Evolutionary conservation across 2,888 invertebrate genomes (phyloP).

Genomic region (Ophion ventricosus): DNA sequence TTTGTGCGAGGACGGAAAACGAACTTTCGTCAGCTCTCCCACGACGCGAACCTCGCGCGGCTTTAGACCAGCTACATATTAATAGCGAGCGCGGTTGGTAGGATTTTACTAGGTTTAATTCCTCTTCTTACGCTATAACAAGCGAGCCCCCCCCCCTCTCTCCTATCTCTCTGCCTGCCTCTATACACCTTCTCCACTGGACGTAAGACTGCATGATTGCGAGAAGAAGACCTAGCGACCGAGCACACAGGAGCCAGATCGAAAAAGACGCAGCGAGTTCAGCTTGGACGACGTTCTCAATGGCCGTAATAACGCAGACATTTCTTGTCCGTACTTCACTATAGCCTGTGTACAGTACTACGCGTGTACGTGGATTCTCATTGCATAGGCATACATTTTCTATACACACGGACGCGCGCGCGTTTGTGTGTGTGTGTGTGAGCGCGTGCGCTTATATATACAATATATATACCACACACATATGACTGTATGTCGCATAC

Average conservation of each 20-base stretch:
- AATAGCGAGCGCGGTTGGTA: slow-evolving; percentile 48
- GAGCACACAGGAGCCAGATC: background rate
- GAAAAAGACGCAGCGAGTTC: background rate
- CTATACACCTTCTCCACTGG: slow-evolving; percentile 32
- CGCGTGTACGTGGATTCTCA: background rate
- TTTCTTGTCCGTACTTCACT: slow-evolving; percentile 41
- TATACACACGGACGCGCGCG: too few species aligned
- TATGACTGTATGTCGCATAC: too few species aligned
- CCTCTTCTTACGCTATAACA: slow-evolving; percentile 17
- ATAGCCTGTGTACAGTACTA: background rate
- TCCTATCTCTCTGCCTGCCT: background rate
- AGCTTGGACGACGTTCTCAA: slow-evolving; percentile 21
- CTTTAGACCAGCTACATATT: slow-evolving; percentile 44
- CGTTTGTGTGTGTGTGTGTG: too few species aligned
- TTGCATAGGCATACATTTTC: too few species aligned
- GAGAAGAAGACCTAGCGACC: background rate
- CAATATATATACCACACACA: too few species aligned
- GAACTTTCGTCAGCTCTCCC: slow-evolving; percentile 59
- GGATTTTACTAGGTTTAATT: slow-evolving; percentile 33
- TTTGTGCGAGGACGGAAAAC: slow-evolving; percentile 45
- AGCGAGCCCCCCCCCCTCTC: background rate
- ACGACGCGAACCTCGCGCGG: slow-evolving; percentile 37
- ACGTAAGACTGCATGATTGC: slow-evolving; percentile 26
- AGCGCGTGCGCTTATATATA: too few species aligned
- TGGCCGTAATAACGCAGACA: slow-evolving; percentile 42